These are phyloP conservation scores for Netelia melanura DNA, from an alignment of 2,888 invertebrate species.

Conservation along the genomic window DNA sequence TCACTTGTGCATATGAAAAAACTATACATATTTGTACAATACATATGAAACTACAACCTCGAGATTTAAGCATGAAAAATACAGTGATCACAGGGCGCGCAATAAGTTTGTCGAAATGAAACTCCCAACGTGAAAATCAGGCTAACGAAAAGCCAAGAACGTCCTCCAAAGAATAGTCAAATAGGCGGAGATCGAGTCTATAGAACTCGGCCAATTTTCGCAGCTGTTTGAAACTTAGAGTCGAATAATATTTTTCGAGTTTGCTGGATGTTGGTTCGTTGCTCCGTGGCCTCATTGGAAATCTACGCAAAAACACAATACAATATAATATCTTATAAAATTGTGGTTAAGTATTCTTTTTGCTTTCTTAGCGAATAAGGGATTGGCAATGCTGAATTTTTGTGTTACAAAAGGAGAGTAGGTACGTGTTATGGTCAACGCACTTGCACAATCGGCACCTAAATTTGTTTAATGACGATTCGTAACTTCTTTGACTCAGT, in stretches of 20 bases:
- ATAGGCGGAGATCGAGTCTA: constrained; percentile 92
- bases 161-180: constrained; percentile 92
- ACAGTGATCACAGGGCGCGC: constrained; percentile 57
- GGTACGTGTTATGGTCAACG: too few species aligned
- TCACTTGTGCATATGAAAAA: constrained; percentile 22
- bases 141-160: constrained; percentile 93
- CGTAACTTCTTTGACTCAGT: too few species aligned
- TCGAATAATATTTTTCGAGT: constrained; percentile 90
- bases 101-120: not conserved
- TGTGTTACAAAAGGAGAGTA: too few species aligned
- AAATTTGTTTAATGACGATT: too few species aligned
- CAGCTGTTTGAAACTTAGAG: constrained; percentile 90
- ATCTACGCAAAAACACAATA: constrained; percentile 76
- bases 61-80: constrained; percentile 19
- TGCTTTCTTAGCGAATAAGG: not conserved
- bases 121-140: constrained; percentile 77
- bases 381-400: not conserved
- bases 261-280: constrained; percentile 91
- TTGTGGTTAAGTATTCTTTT: not conserved
- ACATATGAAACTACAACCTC: not conserved
- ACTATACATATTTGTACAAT: not conserved
- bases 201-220: constrained; percentile 91
- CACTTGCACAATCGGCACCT: too few species aligned
- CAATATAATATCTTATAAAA: constrained; percentile 5
- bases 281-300: constrained; percentile 84